phyloP scores from a whole-genome alignment of 1,140 invertebrate species.

The Drosophila nikananu region DNA sequence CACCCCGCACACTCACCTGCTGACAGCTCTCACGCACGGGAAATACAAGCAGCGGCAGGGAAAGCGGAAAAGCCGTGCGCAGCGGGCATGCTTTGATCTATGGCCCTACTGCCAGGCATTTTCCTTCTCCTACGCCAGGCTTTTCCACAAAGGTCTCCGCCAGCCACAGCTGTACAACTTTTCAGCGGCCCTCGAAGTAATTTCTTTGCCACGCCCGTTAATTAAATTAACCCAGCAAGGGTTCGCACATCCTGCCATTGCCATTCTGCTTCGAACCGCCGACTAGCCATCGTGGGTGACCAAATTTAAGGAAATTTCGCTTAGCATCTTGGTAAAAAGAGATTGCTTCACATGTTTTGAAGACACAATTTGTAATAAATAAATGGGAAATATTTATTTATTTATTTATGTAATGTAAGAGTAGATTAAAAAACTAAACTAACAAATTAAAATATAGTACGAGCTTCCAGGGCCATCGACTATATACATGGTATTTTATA shows the following conservation, averaged over 20 bases:
- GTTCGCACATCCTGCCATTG: constrained; percentile 16
- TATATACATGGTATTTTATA: no score
- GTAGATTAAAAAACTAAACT: no score
- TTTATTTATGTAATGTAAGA: no score
- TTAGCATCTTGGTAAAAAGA: no score
- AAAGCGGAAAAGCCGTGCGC: constrained; percentile 45
- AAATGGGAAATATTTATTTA: neutral
- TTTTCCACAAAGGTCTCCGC: constrained; percentile 54
- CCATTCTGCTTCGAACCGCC: constrained; percentile 22
- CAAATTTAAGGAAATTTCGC: neutral
- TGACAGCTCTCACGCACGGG: constrained; percentile 50
- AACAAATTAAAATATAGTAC: no score
- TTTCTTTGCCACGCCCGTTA: constrained; percentile 69
- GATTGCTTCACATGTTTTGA: neutral
- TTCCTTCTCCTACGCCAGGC: constrained; percentile 15
- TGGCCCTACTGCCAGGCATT: constrained; percentile 44
- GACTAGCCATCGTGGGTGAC: constrained; percentile 6
- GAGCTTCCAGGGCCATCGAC: no score
- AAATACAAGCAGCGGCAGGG: constrained; percentile 27
- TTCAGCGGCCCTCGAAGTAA: constrained; percentile 45
- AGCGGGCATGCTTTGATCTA: constrained; percentile 75
- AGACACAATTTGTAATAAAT: neutral
- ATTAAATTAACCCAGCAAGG: constrained; percentile 76
- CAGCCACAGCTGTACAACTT: constrained; percentile 36
- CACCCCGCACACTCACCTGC: constrained; percentile 57